A percentile compares a stretch with the other conserved stretches of the same genome.
These are phyloP conservation scores for Pachycephala philippinensis DNA, from an alignment of 2,113 vertebrate genomes.

Conservation along the genomic window DNA sequence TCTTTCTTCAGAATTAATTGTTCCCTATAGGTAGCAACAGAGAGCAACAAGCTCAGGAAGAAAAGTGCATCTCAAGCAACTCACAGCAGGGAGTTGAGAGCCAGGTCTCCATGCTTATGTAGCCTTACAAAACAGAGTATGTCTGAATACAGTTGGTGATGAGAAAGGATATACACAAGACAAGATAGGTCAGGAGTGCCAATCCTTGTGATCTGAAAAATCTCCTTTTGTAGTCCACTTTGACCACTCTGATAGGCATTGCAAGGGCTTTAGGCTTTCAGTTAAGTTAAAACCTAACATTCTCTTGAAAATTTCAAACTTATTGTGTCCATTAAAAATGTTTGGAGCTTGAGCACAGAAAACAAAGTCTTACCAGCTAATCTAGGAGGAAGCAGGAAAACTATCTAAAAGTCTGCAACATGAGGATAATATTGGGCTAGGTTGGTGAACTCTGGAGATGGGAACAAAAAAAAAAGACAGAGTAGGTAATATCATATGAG, in stretches of 20 bases:
- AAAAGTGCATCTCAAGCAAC: neutral
- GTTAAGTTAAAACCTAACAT: neutral
- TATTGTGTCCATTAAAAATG: neutral
- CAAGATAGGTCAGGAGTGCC: neutral
- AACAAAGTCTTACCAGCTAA: neutral
- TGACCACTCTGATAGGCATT: neutral
- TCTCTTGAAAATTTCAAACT: neutral
- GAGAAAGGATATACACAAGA: neutral
- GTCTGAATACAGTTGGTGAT: neutral
- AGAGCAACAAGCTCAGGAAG: neutral
- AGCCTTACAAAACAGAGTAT: neutral
- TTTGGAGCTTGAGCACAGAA: neutral
- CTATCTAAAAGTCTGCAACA: neutral
- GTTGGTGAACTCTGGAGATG: neutral
- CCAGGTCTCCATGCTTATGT: neutral
- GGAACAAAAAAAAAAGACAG: neutral
- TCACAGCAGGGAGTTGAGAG: neutral
- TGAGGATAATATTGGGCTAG: neutral
- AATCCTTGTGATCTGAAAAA: neutral
- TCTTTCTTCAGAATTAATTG: neutral
- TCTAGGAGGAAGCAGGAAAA: neutral
- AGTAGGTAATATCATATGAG: neutral
- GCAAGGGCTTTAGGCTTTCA: neutral
- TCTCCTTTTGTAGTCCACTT: neutral
- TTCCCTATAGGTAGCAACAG: neutral